phyloP scores from a whole-genome alignment of 2,113 vertebrate genomes.

The Myotis davidii region DNA sequence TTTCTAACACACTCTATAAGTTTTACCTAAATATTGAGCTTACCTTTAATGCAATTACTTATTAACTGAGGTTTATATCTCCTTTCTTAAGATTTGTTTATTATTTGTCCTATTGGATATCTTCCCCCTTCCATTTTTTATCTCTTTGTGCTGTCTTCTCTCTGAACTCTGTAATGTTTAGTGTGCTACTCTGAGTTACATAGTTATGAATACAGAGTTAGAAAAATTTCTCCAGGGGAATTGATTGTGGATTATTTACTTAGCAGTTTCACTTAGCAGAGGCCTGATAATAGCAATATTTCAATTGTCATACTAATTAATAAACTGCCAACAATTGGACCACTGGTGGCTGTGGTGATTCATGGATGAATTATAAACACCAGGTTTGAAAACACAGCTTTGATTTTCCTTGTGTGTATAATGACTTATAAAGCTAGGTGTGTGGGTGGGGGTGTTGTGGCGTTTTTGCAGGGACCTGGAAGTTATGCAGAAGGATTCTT shows the following conservation, averaged over 20 bases:
- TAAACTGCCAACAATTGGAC: not conserved
- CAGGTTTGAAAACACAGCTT: not conserved
- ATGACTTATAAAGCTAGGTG: not conserved
- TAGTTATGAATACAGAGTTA: not conserved
- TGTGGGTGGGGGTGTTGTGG: not conserved
- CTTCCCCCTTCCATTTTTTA: not conserved
- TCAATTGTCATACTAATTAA: not conserved
- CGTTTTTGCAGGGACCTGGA: not conserved
- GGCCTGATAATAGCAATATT: not conserved
- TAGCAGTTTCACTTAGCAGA: not conserved
- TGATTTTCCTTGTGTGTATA: not conserved
- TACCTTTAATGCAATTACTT: not conserved
- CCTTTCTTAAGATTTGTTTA: not conserved
- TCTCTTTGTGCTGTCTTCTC: not conserved
- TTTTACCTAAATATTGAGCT: not conserved
- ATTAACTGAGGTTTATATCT: not conserved
- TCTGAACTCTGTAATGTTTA: not conserved
- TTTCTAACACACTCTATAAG: not conserved
- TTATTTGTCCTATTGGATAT: not conserved
- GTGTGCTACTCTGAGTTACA: not conserved
- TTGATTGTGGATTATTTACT: not conserved
- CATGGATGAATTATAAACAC: not conserved
- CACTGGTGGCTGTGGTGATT: not conserved
- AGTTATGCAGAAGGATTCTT: not conserved
- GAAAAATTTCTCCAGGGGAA: not conserved